These are phyloP conservation scores for Nycticryphes semicollaris DNA, from an alignment of 2,113 vertebrate species.

Conservation along the genomic window DNA sequence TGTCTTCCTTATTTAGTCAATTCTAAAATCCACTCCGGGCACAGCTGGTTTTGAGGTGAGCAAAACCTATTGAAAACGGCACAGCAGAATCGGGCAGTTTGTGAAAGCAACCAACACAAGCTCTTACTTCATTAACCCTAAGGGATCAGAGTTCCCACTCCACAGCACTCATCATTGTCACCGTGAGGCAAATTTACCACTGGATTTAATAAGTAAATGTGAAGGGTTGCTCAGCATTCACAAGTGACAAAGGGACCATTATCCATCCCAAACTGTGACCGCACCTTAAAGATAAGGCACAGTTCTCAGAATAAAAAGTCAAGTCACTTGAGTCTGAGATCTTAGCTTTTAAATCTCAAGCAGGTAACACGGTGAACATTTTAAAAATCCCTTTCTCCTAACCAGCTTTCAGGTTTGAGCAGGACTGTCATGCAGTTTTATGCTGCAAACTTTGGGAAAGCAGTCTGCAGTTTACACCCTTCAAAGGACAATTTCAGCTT, in stretches of 20 bases:
- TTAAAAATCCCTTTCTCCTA: not conserved
- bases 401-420: not conserved
- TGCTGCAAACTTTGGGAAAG: not conserved
- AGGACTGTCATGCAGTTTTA: not conserved
- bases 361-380: not conserved
- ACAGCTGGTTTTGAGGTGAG: not conserved
- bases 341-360: not conserved
- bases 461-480: not conserved
- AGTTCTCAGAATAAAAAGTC: not conserved
- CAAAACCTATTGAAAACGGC: not conserved
- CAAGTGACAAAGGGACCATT: not conserved
- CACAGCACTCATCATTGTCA: not conserved
- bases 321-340: not conserved
- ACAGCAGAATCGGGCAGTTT: not conserved
- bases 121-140: not conserved
- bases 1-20: not conserved
- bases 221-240: not conserved
- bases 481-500: not conserved
- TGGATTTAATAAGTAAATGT: not conserved
- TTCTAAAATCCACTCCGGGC: not conserved
- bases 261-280: not conserved
- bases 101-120: not conserved
- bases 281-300: not conserved
- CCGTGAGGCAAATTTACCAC: not conserved
- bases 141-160: not conserved